Percentiles rank a stretch among this genome's conserved stretches.
Conservation (phyloP, 2,797 vertebrate species). For the Fistularia commersonii region DNA sequence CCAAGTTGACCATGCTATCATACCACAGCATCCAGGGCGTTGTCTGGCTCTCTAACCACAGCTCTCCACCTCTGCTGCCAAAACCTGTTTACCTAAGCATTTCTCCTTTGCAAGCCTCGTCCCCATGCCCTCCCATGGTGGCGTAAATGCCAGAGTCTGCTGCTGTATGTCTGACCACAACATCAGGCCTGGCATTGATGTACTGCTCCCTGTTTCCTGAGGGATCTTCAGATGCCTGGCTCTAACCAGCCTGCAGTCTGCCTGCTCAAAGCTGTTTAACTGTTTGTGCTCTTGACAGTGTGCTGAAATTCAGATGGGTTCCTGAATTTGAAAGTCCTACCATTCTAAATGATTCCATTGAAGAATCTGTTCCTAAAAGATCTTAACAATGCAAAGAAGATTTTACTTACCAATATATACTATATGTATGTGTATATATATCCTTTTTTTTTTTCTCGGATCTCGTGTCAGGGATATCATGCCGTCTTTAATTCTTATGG, state of each 20-base stretch:
- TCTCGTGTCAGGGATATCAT: not conserved
- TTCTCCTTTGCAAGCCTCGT: constrained; percentile 25
- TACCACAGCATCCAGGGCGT: constrained; percentile 37
- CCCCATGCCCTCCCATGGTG: constrained; percentile 25
- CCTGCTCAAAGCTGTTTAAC: constrained; percentile 7
- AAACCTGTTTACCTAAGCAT: constrained; percentile 32
- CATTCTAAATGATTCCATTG: no score
- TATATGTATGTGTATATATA: not conserved
- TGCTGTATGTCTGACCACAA: constrained; percentile 28
- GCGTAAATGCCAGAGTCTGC: constrained; percentile 20
- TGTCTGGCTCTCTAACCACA: constrained; percentile 38
- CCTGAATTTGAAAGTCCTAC: constrained; percentile 1
- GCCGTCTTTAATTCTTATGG: constrained; percentile 2
- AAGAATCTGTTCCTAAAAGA: no score
- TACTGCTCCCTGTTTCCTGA: constrained; percentile 27
- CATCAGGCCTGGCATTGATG: constrained; percentile 18
- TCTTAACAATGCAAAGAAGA: no score
- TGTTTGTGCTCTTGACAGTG: not conserved
- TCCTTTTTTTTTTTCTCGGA: constrained; percentile 3
- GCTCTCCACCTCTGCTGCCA: constrained; percentile 38
- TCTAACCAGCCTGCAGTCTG: constrained; percentile 12
- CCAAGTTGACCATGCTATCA: constrained; percentile 7
- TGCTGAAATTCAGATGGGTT: not conserved
- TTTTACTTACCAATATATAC: no score
- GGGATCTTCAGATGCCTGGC: constrained; percentile 35